phyloP scores from a whole-genome alignment of 2,797 vertebrate species.

The Molossus alvarezi region DNA sequence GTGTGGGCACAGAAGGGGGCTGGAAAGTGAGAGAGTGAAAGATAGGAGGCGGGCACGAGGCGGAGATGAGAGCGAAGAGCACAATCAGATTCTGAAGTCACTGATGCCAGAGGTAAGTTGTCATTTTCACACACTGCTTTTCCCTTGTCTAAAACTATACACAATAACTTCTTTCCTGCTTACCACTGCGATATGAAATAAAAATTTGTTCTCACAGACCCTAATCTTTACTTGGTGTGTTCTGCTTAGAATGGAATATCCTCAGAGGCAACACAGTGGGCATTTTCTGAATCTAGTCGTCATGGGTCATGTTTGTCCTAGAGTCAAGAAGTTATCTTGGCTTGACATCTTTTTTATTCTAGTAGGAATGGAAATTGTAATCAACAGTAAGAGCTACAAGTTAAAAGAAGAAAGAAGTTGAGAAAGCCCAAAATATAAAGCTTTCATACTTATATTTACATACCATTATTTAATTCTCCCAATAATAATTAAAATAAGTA shows the following conservation, averaged over 20 bases:
- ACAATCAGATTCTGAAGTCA: background rate
- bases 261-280: background rate
- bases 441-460: background rate
- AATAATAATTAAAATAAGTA: background rate
- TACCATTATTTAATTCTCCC: background rate
- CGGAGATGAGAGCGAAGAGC: background rate
- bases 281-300: slow-evolving; percentile 20
- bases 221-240: background rate
- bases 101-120: background rate
- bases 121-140: background rate
- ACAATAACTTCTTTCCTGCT: background rate
- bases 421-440: slow-evolving; percentile 8
- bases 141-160: background rate
- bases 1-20: rapidly evolving
- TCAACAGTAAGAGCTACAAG: background rate
- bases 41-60: background rate
- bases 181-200: background rate
- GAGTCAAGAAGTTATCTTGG: background rate
- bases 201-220: background rate
- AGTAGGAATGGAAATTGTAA: background rate
- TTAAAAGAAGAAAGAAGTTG: background rate
- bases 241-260: background rate
- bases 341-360: background rate
- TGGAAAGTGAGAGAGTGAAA: background rate
- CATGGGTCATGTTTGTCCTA: background rate